Evolutionary conservation across 2,888 invertebrate species (phyloP), one percentile per base, ranked within the genome.

Genomic region (Sarcophaga caerulescens): DNA sequence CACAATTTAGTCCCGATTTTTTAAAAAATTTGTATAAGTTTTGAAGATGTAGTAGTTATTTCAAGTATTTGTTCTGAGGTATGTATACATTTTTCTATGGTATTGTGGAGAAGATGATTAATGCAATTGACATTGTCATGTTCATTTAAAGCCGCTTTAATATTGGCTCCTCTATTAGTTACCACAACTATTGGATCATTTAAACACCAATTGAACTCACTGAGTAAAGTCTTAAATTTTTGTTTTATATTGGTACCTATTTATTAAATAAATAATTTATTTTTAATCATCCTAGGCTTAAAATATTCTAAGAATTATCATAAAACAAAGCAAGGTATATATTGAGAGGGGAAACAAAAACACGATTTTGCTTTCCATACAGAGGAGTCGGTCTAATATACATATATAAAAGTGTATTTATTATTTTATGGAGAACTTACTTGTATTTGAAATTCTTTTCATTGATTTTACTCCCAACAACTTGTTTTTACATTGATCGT

Each of bases 121-220:
- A 84, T 80, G 21, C 83, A 84, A 21, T 75, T 17, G 12, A 84
- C 80, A 71, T 84, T 80, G 63, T 73, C 23, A 23, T 81, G 19
- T 68, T 81, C 76, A 19, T 60, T 81, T 65, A 81, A 76, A 8
- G 80, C 84, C 44, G 77, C 59, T 68, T 68, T 84, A 11, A 76
- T 80, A 44, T 81, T 76, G 12, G 60, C 45, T 80, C 76, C 74
- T 77, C 68, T 76, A 68, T 80, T 76, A 23, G 80, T 84, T 21
- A 77, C 80, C 5, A 84, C 63, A 52, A 81, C 63, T 21, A 35
- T 66, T 52, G 14, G 12, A 44, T 76, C 71, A 66, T 84, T 66
- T 66, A 84, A 77, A 35, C 75, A 80, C 77, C 84, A 84, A 35
- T 80, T 44, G 47, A 80, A 84, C 21, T 76, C 84, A 47, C 23